Percentiles rank a stretch among this genome's conserved stretches.
Conservation (phyloP, 2,888 invertebrate species). For the Agonopterix subpropinquella region DNA sequence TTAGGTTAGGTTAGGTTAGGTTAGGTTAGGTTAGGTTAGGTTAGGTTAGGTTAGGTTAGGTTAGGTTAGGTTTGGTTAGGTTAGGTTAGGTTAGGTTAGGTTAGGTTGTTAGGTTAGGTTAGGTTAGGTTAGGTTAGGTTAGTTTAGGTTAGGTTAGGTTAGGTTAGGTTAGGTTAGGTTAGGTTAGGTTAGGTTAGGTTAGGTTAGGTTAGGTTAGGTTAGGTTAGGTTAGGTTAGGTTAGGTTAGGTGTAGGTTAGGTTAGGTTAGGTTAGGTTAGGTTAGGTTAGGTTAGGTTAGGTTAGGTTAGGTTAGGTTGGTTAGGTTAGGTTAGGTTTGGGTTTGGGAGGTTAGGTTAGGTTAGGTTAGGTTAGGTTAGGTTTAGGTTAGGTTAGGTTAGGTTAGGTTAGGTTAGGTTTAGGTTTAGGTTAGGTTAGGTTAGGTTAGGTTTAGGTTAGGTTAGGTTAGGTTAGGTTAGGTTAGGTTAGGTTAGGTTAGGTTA, state of each 20-base stretch:
- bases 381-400: conserved; percentile 11
- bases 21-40: conserved; percentile 14
- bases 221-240: conserved; percentile 20
- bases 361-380: too few species aligned
- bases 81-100: conserved; percentile 12
- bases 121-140: not conserved
- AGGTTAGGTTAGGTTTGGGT: conserved; percentile 15
- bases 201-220: conserved; percentile 16
- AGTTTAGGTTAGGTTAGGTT: too few species aligned
- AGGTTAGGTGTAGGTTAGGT: conserved; percentile 19
- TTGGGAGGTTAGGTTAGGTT: conserved; percentile 9
- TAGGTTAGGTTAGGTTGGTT: conserved; percentile 18
- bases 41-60: conserved; percentile 16
- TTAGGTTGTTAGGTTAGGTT: conserved; percentile 14
- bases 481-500: conserved; percentile 10
- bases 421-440: conserved; percentile 7
- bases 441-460: conserved; percentile 4
- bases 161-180: conserved; percentile 13
- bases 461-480: conserved; percentile 4
- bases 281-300: conserved; percentile 16
- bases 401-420: conserved; percentile 7
- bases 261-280: conserved; percentile 17
- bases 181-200: conserved; percentile 17
- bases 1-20: conserved; percentile 6
- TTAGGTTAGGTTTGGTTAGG: too few species aligned